A percentile compares a stretch with the other conserved stretches of the same genome.
Conservation (phyloP, 2,113 vertebrate species). For the Dendrocopos noguchii region DNA sequence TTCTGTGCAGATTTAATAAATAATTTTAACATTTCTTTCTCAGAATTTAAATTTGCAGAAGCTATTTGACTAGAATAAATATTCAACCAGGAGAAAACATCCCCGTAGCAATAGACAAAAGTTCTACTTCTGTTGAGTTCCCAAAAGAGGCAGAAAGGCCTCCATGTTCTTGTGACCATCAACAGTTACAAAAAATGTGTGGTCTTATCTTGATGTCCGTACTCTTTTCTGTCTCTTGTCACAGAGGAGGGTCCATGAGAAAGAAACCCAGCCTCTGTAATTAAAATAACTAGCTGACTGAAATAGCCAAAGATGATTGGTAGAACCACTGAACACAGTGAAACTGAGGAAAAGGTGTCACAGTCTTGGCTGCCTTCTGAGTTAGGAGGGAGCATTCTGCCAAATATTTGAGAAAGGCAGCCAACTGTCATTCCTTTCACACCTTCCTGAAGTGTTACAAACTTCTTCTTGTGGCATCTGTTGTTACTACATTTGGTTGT, state of each 20-base stretch:
- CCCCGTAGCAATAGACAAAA: not conserved
- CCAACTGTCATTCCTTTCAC: conserved; percentile 46
- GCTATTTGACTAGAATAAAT: not conserved
- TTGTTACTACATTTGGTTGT: conserved; percentile 5
- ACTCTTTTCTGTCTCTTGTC: not conserved
- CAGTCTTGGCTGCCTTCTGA: not conserved
- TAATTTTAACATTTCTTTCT: not conserved
- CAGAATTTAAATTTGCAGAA: not conserved
- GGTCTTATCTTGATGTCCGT: not conserved
- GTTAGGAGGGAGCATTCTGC: not conserved
- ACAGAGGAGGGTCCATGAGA: not conserved
- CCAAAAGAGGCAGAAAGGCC: not conserved
- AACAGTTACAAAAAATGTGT: not conserved
- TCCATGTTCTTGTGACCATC: not conserved
- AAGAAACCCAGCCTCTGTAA: not conserved
- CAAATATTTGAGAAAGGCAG: not conserved
- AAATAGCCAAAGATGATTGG: not conserved
- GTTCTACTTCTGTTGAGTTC: not conserved
- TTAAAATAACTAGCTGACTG: not conserved
- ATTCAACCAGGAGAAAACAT: not conserved
- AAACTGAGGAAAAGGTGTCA: not conserved
- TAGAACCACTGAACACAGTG: not conserved
- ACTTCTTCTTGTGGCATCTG: conserved; percentile 36
- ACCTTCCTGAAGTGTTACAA: conserved; percentile 26
- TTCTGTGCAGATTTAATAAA: not conserved